A percentile compares a stretch with the other conserved stretches of the same genome.
Conservation (phyloP, 2,797 vertebrate species). For the Threskiornis aethiopicus region DNA sequence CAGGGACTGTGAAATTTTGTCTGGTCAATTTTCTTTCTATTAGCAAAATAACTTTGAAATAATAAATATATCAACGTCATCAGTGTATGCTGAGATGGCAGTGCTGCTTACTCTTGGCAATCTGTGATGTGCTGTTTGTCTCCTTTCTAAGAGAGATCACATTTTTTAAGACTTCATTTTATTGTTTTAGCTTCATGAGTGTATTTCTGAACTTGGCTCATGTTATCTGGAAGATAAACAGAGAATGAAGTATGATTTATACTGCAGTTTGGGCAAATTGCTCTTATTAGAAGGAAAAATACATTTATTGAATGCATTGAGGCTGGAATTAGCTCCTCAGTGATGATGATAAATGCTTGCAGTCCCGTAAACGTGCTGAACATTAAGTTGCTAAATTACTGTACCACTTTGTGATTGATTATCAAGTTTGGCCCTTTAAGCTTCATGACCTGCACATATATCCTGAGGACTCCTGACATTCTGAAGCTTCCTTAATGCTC, state of each 20-base stretch:
- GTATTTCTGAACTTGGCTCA: neutral
- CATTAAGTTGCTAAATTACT: constrained; percentile 47
- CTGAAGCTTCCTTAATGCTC: constrained; percentile 47
- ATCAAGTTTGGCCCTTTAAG: neutral
- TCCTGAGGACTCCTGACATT: constrained; percentile 23
- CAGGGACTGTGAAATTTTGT: neutral
- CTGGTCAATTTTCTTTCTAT: neutral
- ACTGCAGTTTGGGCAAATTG: constrained; percentile 28
- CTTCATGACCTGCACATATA: constrained; percentile 8
- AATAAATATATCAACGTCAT: neutral
- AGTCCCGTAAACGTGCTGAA: constrained; percentile 17
- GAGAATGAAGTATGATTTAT: constrained; percentile 54
- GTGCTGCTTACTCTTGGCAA: neutral
- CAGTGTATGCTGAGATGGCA: neutral
- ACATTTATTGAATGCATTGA: constrained; percentile 36
- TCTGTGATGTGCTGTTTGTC: neutral
- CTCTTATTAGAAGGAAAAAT: constrained; percentile 58
- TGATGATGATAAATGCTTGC: constrained; percentile 64
- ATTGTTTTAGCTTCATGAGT: neutral
- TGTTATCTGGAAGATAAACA: constrained; percentile 41
- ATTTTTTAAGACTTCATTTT: neutral
- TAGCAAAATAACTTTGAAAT: neutral
- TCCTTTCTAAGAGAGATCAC: neutral
- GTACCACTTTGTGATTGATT: constrained; percentile 49
- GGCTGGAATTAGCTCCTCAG: constrained; percentile 45